Conservation (phyloP, 1,140 invertebrate genomes). For the Venustaconcha ellipsiformis region DNA sequence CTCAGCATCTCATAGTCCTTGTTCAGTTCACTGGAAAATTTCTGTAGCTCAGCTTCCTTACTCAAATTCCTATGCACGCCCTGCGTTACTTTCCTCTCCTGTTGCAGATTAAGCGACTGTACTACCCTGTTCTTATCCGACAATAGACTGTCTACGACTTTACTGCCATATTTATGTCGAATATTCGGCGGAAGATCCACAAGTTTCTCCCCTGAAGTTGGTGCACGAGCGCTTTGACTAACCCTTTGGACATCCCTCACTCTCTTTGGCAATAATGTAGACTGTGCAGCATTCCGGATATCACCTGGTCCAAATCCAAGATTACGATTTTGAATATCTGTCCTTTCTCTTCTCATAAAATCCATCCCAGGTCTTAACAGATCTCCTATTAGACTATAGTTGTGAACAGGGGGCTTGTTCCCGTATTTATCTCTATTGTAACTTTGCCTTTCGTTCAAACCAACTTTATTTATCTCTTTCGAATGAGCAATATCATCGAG, state of each 20-base stretch:
- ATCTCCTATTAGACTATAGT: conserved; percentile 49
- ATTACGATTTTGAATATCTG: conserved; percentile 30
- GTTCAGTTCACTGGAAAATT: conserved; percentile 27
- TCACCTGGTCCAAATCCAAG: conserved; percentile 24
- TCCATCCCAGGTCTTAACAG: conserved; percentile 47
- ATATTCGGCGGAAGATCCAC: conserved; percentile 50
- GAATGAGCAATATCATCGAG: conserved; percentile 41
- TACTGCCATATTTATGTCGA: conserved; percentile 43
- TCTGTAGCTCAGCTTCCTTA: conserved; percentile 12
- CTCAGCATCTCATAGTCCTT: conserved; percentile 45
- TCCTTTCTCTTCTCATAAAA: conserved; percentile 33
- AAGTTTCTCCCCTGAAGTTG: not conserved
- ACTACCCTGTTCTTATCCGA: conserved; percentile 41
- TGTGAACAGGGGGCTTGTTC: conserved; percentile 38
- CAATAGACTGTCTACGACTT: conserved; percentile 42
- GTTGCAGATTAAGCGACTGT: conserved; percentile 29
- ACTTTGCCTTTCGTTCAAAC: conserved; percentile 34
- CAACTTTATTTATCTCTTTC: conserved; percentile 48
- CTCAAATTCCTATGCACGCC: conserved; percentile 8
- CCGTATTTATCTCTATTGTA: conserved; percentile 53
- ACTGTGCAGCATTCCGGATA: conserved; percentile 6
- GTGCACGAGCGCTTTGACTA: not conserved
- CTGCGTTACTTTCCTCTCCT: conserved; percentile 5
- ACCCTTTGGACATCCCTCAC: not conserved
- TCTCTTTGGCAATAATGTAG: not conserved